Percentiles rank a stretch among this genome's conserved stretches.
Evolutionary conservation across 1,140 invertebrate genomes (phyloP).

Genomic region (Oncopeltus fasciatus): DNA sequence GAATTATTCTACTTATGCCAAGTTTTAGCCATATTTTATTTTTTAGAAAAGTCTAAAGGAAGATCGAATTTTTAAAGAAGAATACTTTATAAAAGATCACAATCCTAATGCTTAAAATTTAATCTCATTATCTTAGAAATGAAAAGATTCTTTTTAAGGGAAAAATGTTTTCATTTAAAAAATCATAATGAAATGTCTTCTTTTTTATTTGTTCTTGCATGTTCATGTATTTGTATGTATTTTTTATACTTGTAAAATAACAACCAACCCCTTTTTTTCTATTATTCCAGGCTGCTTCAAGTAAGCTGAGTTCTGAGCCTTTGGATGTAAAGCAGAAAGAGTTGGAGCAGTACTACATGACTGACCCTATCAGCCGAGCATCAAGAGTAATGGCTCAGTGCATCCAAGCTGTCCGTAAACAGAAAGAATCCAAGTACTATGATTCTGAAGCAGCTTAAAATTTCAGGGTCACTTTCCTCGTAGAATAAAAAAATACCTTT

Average conservation of each 20-base stretch:
- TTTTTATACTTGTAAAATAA: conserved; percentile 1
- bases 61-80: too few relatives aligned
- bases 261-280: conserved; percentile 12
- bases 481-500: background rate
- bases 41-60: too few relatives aligned
- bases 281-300: conserved; percentile 28
- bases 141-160: background rate
- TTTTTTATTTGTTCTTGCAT: too few relatives aligned
- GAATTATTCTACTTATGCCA: too few relatives aligned
- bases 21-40: too few relatives aligned
- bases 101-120: too few relatives aligned
- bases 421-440: conserved; percentile 42
- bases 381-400: conserved; percentile 98
- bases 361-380: conserved; percentile 87
- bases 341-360: conserved; percentile 96
- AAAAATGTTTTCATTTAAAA: background rate
- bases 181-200: background rate
- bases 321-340: conserved; percentile 64
- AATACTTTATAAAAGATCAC: too few relatives aligned
- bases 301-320: conserved; percentile 39
- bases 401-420: conserved; percentile 74
- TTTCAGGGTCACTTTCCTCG: background rate
- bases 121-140: conserved; percentile 15
- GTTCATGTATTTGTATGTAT: background rate
- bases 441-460: conserved; percentile 14